phyloP scores from a whole-genome alignment of 2,888 invertebrate species.

The Tolmerus cingulatus region DNA sequence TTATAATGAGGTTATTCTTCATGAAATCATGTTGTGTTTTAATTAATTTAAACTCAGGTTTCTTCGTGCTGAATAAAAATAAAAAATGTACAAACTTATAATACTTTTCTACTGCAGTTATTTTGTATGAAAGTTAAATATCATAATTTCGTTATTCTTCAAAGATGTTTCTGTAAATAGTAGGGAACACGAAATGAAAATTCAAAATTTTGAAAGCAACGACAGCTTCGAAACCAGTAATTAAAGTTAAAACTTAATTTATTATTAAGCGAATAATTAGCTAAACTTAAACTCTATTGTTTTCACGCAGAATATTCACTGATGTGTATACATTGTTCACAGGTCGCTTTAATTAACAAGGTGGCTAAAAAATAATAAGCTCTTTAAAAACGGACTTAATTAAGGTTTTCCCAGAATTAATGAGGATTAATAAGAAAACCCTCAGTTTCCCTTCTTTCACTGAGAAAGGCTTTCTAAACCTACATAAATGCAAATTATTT shows the following conservation, averaged over 20 bases:
- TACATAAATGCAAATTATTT: not conserved
- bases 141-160: too few relatives aligned
- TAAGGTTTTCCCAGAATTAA: not conserved
- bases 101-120: too few relatives aligned
- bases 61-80: not conserved
- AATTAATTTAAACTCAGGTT: not conserved
- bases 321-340: not conserved
- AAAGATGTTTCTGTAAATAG: too few relatives aligned
- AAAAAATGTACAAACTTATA: not conserved
- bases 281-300: not conserved
- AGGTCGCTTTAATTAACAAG: not conserved
- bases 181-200: too few relatives aligned
- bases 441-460: not conserved
- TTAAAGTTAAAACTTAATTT: too few relatives aligned
- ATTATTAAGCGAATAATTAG: not conserved
- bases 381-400: not conserved
- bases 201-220: too few relatives aligned
- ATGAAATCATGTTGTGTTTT: not conserved
- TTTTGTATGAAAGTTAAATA: too few relatives aligned
- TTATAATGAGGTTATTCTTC: not conserved
- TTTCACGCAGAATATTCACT: not conserved
- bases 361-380: not conserved
- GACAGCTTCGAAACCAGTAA: too few relatives aligned
- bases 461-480: not conserved
- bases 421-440: not conserved